These are phyloP conservation scores for Noctuana brunneofusca DNA, from an alignment of 2,888 invertebrate genomes.

Conservation along the genomic window DNA sequence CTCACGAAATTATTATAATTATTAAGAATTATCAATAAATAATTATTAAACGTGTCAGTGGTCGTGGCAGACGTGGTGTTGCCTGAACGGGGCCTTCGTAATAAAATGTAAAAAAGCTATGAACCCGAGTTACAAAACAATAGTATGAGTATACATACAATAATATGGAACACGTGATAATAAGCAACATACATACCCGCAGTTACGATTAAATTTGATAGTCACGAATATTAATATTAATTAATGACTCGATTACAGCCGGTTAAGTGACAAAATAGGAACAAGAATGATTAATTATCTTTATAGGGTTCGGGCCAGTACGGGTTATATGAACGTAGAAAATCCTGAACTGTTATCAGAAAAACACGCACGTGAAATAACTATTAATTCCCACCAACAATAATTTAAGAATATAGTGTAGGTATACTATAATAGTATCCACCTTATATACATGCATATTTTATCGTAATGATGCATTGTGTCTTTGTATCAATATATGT, in stretches of 20 bases:
- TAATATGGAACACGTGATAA: no score
- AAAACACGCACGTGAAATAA: constrained; percentile 15
- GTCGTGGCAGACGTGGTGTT: no score
- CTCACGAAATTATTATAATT: constrained; percentile 20
- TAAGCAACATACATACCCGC: no score
- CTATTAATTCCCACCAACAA: neutral
- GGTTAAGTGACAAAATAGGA: constrained; percentile 2
- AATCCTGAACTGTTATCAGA: constrained; percentile 29
- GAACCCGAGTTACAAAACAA: no score
- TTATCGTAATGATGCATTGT: neutral
- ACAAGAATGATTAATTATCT: constrained; percentile 2
- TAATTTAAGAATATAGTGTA: neutral
- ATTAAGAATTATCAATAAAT: neutral
- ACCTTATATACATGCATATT: neutral
- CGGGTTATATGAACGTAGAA: constrained; percentile 31
- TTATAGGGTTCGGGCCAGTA: constrained; percentile 37
- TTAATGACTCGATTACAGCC: neutral
- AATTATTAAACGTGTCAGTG: no score
- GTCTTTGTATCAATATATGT: neutral
- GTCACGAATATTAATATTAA: no score
- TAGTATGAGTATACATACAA: no score
- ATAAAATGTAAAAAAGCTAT: no score
- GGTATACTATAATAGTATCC: neutral
- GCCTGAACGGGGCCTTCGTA: no score
- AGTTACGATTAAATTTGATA: no score